phyloP scores from a whole-genome alignment of 2,797 vertebrate species.

The Molossus alvarezi region DNA sequence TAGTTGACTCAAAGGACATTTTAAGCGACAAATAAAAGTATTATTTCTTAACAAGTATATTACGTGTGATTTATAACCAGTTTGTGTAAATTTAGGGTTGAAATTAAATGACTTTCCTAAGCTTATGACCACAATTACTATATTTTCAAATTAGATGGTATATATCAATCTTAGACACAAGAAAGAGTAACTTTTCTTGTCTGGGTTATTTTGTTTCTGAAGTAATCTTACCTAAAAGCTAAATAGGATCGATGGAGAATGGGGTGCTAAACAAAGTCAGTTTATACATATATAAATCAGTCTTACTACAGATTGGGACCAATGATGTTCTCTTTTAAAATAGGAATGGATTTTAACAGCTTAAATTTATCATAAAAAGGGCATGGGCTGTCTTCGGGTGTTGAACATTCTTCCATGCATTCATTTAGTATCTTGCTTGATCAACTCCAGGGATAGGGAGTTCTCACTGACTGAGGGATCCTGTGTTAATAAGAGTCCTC shows the following conservation, averaged over 20 bases:
- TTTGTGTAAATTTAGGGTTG: slow-evolving; percentile 34
- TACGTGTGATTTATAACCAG: background rate
- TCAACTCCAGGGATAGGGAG: background rate
- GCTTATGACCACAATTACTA: background rate
- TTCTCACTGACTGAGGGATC: background rate
- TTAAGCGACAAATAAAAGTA: slow-evolving; percentile 13
- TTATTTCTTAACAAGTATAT: background rate
- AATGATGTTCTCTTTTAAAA: background rate
- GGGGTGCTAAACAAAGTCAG: background rate
- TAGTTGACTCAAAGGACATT: background rate
- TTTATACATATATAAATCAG: background rate
- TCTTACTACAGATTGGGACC: background rate
- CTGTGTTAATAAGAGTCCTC: background rate
- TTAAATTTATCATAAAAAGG: background rate
- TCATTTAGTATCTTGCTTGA: background rate
- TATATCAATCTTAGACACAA: background rate
- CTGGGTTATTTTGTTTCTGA: background rate
- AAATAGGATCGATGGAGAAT: background rate
- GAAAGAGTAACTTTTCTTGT: background rate
- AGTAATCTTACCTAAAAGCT: slow-evolving; percentile 33
- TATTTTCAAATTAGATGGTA: background rate
- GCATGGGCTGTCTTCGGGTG: background rate
- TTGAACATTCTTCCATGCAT: background rate
- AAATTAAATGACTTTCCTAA: slow-evolving; percentile 34
- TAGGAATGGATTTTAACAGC: background rate